Conservation (phyloP, 2,797 vertebrate genomes). For the Numenius phaeopus region DNA sequence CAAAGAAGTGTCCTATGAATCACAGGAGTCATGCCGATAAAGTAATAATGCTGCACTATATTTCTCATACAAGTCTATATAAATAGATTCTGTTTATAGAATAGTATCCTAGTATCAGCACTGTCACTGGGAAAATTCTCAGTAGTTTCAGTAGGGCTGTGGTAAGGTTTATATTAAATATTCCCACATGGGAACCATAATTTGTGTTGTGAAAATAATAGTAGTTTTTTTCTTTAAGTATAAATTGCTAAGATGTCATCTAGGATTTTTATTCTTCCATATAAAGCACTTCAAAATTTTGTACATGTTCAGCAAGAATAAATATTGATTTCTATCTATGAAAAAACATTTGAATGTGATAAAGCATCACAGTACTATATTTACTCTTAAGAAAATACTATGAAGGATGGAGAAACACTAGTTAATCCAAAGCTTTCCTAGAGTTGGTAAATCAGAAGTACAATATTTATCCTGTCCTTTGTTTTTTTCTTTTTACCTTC, state of each 20-base stretch:
- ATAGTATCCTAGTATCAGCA: neutral
- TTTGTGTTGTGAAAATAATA: neutral
- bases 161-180: neutral
- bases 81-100: neutral
- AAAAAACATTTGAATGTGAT: neutral
- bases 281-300: neutral
- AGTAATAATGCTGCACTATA: neutral
- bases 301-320: neutral
- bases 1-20: neutral
- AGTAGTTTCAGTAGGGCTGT: neutral
- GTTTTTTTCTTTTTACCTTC: no score
- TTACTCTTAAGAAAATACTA: neutral
- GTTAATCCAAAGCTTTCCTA: neutral
- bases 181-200: neutral
- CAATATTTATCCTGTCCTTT: neutral
- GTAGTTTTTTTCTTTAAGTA: neutral
- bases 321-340: neutral
- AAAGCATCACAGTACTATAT: neutral
- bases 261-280: neutral
- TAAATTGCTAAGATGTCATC: neutral
- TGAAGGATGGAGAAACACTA: neutral
- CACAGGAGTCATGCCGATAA: neutral
- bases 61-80: neutral
- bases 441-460: neutral
- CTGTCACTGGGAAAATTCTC: neutral